These are phyloP conservation scores for Ditylenchus dipsaci DNA, from an alignment of 1,140 invertebrate species.

Conservation along the genomic window DNA sequence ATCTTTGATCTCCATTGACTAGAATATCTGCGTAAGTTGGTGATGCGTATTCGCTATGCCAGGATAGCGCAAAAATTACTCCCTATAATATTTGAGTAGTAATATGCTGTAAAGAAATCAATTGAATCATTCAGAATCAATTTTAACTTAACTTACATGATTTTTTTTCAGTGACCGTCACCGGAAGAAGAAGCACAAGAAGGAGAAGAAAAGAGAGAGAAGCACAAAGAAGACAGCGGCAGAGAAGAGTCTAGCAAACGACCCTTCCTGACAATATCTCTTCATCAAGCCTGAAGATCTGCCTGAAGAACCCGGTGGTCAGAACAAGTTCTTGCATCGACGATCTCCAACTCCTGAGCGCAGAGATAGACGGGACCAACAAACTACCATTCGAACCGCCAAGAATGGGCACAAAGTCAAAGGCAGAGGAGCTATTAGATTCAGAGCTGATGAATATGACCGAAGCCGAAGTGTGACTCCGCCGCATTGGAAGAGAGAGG, in stretches of 20 bases:
- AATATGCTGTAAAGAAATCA: too few species aligned
- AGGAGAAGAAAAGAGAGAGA: too few species aligned
- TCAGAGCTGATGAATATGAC: conserved; percentile 8
- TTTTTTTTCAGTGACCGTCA: not conserved
- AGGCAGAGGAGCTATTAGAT: conserved; percentile 29
- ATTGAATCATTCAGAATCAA: too few species aligned
- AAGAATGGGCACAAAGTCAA: conserved; percentile 16
- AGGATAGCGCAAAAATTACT: too few species aligned
- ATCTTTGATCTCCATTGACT: too few species aligned
- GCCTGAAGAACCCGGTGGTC: conserved; percentile 18
- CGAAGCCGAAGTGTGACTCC: conserved; percentile 28
- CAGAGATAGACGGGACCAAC: not conserved
- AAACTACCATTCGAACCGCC: conserved; percentile 4
- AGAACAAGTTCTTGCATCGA: conserved; percentile 26
- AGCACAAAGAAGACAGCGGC: not conserved
- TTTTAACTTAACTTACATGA: too few species aligned
- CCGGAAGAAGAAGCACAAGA: conserved; percentile 12
- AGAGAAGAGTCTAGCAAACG: not conserved
- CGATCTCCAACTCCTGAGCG: conserved; percentile 11
- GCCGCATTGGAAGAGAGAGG: conserved; percentile 35
- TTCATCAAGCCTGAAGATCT: conserved; percentile 30
- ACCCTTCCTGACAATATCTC: conserved; percentile 26
- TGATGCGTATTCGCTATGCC: too few species aligned
- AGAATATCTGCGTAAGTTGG: too few species aligned
- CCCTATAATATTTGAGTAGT: too few species aligned